Percentiles rank a stretch among this genome's conserved stretches.
These are phyloP conservation scores for Tauraco hartlaubi DNA, from an alignment of 2,797 vertebrate genomes.

Conservation along the genomic window DNA sequence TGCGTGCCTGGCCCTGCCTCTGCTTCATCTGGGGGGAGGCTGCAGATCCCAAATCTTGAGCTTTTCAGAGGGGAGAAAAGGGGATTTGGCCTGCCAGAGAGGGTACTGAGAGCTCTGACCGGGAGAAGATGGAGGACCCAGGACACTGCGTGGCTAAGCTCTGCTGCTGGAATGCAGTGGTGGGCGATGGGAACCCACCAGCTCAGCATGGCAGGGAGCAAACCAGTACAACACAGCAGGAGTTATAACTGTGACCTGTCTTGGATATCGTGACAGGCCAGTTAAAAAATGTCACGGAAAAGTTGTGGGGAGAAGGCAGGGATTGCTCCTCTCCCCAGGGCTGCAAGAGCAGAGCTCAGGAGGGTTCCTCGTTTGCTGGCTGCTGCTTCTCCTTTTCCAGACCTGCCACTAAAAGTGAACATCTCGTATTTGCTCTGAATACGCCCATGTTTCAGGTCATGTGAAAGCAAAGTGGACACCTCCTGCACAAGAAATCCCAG, in stretches of 20 bases:
- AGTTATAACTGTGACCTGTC: neutral
- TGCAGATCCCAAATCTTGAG: neutral
- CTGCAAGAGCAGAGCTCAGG: neutral
- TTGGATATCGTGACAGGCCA: neutral
- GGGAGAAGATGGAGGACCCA: neutral
- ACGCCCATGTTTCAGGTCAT: neutral
- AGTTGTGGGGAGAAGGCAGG: neutral
- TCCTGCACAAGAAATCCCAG: neutral
- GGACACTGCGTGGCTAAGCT: neutral
- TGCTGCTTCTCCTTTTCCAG: neutral
- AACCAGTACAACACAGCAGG: neutral
- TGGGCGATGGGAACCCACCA: neutral
- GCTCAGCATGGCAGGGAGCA: neutral
- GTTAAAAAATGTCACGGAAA: neutral
- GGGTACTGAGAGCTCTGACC: neutral
- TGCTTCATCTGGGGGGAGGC: neutral
- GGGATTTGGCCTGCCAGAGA: neutral
- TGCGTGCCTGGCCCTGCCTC: neutral
- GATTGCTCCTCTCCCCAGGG: neutral
- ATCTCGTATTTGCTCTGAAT: neutral
- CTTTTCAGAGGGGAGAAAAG: neutral
- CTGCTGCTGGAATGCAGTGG: neutral
- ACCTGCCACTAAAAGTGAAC: neutral
- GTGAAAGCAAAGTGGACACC: neutral
- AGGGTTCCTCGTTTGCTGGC: neutral